A percentile compares a stretch with the other conserved stretches of the same genome.
phyloP scores from a whole-genome alignment of 2,888 invertebrate genomes.

The Ctenicera cuprea region DNA sequence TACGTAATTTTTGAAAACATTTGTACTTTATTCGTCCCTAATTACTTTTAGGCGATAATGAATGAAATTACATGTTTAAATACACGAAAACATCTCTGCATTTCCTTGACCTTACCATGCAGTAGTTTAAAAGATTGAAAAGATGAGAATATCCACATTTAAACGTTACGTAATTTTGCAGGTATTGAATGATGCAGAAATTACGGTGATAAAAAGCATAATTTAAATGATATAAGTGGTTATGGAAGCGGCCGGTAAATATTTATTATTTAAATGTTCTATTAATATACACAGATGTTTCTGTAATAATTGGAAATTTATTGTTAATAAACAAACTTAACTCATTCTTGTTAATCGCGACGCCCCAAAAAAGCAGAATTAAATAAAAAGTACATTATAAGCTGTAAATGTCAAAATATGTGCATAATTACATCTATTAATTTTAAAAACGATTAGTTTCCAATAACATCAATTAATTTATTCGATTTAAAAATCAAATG shows the following conservation, averaged over 20 bases:
- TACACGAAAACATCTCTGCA: constrained; percentile 3
- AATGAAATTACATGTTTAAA: constrained; percentile 16
- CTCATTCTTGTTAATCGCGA: too few species aligned
- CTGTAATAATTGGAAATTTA: not conserved
- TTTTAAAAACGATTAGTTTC: too few species aligned
- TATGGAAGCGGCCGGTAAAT: not conserved
- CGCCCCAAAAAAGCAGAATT: too few species aligned
- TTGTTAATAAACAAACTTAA: not conserved
- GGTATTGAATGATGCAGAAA: not conserved
- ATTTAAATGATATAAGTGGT: not conserved
- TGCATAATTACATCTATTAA: too few species aligned
- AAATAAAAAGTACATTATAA: not conserved
- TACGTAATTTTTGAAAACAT: not conserved
- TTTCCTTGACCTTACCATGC: constrained; percentile 13
- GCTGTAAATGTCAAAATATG: not conserved
- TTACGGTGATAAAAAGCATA: not conserved
- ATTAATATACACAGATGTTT: not conserved
- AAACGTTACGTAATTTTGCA: constrained; percentile 2
- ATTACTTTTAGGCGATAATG: constrained; percentile 10
- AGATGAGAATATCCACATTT: not conserved
- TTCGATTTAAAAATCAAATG: too few species aligned
- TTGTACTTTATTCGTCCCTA: not conserved
- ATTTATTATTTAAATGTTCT: constrained; percentile 1
- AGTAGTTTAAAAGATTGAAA: not conserved
- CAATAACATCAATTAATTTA: too few species aligned